phyloP scores from a whole-genome alignment of 2,888 invertebrate genomes.

The Lymantria monacha region DNA sequence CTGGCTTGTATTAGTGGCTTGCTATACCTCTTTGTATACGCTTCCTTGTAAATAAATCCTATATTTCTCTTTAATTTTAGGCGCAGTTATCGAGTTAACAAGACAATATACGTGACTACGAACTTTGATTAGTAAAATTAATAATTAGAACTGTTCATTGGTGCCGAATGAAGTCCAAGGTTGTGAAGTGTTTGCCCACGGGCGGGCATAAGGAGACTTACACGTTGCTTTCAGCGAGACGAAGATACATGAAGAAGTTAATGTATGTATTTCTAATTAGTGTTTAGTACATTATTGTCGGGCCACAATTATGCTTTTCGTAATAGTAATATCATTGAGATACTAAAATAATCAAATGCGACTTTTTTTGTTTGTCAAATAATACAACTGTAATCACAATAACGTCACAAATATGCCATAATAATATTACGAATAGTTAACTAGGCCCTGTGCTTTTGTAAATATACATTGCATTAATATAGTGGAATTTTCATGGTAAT shows the following conservation, averaged over 20 bases:
- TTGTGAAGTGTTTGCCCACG: conserved; percentile 84
- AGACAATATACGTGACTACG: conserved; percentile 28
- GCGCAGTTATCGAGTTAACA: conserved; percentile 34
- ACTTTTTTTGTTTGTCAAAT: too few species aligned
- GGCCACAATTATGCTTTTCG: background rate
- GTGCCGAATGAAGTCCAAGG: conserved; percentile 77
- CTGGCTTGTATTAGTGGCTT: conserved; percentile 23
- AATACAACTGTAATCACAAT: too few species aligned
- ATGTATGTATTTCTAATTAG: conserved; percentile 74
- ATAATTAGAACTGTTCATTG: conserved; percentile 34
- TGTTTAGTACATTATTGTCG: background rate
- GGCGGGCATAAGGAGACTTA: conserved; percentile 83
- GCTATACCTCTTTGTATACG: conserved; percentile 23
- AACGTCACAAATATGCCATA: too few species aligned
- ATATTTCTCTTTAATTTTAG: conserved; percentile 69
- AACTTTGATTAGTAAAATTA: conserved; percentile 23
- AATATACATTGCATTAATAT: too few species aligned
- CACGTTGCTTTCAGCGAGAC: conserved; percentile 82
- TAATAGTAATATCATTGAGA: too few species aligned
- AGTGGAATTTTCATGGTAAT: too few species aligned
- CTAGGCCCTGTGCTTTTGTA: too few species aligned
- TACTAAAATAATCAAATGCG: too few species aligned
- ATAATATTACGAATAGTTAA: too few species aligned
- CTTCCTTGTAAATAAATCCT: conserved; percentile 61
- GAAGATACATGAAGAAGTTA: conserved; percentile 85